Conservation (phyloP, 2,113 vertebrate genomes). For the Perca schrenkii region DNA sequence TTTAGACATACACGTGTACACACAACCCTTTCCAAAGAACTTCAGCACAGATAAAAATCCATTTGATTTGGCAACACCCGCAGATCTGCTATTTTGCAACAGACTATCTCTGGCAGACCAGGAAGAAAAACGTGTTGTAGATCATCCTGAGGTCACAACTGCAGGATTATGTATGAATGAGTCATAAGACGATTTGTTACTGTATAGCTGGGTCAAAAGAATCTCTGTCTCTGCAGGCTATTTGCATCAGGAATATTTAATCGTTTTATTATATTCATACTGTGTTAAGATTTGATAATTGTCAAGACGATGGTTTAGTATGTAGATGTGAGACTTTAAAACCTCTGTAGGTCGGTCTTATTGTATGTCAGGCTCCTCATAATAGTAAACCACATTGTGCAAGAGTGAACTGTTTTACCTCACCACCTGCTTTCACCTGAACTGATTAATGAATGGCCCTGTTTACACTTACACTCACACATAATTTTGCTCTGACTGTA, state of each 20-base stretch:
- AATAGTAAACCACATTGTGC: conserved; percentile 12
- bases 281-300: background rate
- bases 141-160: conserved; percentile 58
- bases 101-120: conserved; percentile 41
- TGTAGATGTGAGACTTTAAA: background rate
- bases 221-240: conserved; percentile 6
- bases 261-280: background rate
- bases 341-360: background rate
- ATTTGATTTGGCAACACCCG: conserved; percentile 69
- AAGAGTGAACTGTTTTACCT: conserved; percentile 5
- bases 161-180: conserved; percentile 50
- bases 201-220: conserved; percentile 20
- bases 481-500: too few species aligned
- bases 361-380: background rate
- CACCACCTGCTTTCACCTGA: background rate
- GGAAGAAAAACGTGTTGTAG: conserved; percentile 44
- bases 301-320: background rate
- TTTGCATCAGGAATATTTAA: background rate
- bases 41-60: conserved; percentile 52
- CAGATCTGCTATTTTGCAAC: conserved; percentile 63
- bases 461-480: background rate
- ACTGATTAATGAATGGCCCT: background rate
- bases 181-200: conserved; percentile 24
- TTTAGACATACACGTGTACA: background rate
- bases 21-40: conserved; percentile 31